A percentile compares a stretch with the other conserved stretches of the same genome.
Conservation (phyloP, 2,113 vertebrate species). For the Spea bombifrons region DNA sequence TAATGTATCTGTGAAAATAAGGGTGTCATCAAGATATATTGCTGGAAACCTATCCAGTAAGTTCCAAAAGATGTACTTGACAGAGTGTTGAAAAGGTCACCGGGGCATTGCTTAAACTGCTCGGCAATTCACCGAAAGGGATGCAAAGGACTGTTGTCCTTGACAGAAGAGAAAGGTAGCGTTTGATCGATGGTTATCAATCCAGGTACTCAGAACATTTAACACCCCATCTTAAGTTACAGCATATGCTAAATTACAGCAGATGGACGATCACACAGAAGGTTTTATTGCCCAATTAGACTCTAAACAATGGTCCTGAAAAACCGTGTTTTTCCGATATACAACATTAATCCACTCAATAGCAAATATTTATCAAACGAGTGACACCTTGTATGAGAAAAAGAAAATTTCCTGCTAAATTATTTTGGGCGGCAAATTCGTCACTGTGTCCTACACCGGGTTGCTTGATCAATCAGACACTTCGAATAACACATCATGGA, state of each 20-base stretch:
- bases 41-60: neutral
- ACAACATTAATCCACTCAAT: neutral
- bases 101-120: neutral
- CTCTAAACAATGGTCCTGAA: neutral
- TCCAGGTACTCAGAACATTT: neutral
- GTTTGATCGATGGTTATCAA: neutral
- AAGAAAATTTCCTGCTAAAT: neutral
- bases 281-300: neutral
- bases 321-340: neutral
- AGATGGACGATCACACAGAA: neutral
- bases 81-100: conserved; percentile 3
- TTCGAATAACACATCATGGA: neutral
- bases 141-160: neutral
- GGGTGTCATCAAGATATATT: conserved; percentile 5
- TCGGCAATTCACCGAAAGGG: neutral
- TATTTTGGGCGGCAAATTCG: neutral
- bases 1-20: neutral
- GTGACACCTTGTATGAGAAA: neutral
- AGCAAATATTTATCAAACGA: neutral
- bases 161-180: neutral
- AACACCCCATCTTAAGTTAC: neutral
- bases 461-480: neutral
- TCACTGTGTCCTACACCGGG: neutral
- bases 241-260: neutral
- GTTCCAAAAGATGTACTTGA: neutral